Evolutionary conservation across 2,113 vertebrate genomes (phyloP).

Genomic region (Orthochromis malagaraziensis): DNA sequence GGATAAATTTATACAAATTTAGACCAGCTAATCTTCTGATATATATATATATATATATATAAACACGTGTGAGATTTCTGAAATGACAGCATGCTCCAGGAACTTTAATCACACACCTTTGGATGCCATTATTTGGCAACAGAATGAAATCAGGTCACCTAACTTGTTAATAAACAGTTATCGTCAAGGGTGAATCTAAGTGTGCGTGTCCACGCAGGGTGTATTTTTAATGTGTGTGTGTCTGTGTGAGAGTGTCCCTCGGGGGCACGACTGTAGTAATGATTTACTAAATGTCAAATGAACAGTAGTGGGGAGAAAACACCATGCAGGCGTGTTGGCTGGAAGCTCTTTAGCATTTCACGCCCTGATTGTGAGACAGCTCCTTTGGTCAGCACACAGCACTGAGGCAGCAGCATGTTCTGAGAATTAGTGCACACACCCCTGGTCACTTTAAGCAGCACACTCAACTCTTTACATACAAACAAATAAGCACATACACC

Average conservation of each 20-base stretch:
- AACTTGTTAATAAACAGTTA: slow-evolving; percentile 53
- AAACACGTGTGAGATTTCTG: not conserved
- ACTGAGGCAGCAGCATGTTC: slow-evolving; percentile 11
- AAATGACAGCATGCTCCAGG: not conserved
- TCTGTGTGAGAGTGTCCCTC: slow-evolving; percentile 15
- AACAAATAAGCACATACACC: not conserved
- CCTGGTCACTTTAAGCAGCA: not conserved
- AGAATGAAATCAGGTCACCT: slow-evolving; percentile 56
- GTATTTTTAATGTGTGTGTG: not conserved
- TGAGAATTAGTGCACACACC: slow-evolving; percentile 8
- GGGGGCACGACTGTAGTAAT: slow-evolving; percentile 55
- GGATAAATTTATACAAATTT: not conserved
- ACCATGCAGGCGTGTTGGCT: slow-evolving; percentile 61
- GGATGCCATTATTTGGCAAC: slow-evolving; percentile 35
- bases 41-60: too few relatives aligned
- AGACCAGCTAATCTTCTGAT: not conserved
- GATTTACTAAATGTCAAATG: slow-evolving; percentile 75
- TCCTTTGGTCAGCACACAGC: slow-evolving; percentile 43
- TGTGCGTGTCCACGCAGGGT: not conserved
- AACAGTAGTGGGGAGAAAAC: slow-evolving; percentile 65
- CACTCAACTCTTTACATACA: not conserved
- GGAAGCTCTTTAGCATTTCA: slow-evolving; percentile 72
- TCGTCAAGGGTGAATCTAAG: slow-evolving; percentile 15
- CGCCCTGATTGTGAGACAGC: slow-evolving; percentile 69
- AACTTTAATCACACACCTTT: slow-evolving; percentile 35